These are phyloP conservation scores for Caenorhabditis inopinata DNA, from an alignment of 1,140 invertebrate genomes.

Conservation along the genomic window DNA sequence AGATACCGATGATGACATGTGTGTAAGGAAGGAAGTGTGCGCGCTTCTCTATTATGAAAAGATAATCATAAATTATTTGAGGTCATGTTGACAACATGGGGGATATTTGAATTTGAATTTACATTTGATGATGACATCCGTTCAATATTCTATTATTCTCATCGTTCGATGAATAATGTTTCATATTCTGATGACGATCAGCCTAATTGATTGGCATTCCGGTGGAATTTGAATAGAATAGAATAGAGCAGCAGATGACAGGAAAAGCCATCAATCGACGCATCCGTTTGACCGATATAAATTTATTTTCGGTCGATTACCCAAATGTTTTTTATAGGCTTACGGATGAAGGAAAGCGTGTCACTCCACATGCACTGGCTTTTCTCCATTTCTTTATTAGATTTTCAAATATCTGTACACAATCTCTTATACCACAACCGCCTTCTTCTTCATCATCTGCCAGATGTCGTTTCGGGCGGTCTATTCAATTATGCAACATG, in stretches of 20 bases:
- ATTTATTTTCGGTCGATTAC: slow-evolving; percentile 8
- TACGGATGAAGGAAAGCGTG: slow-evolving; percentile 14
- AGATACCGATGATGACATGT: too few relatives aligned
- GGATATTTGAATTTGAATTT: not conserved
- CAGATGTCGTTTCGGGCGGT: not conserved
- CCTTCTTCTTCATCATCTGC: not conserved
- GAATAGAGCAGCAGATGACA: slow-evolving; percentile 3
- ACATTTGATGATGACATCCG: too few relatives aligned
- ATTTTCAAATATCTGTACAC: slow-evolving; percentile 28
- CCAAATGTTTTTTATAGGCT: slow-evolving; percentile 5
- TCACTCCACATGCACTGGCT: not conserved
- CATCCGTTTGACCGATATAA: slow-evolving; percentile 28
- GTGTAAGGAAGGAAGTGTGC: too few relatives aligned
- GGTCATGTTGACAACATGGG: too few relatives aligned
- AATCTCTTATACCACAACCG: too few relatives aligned
- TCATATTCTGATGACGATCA: not conserved
- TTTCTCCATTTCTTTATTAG: too few relatives aligned
- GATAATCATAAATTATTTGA: too few relatives aligned
- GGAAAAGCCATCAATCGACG: slow-evolving; percentile 3
- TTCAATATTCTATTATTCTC: not conserved
- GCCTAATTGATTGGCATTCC: slow-evolving; percentile 21
- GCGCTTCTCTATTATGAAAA: too few relatives aligned
- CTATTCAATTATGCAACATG: slow-evolving; percentile 33
- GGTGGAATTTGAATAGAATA: not conserved
- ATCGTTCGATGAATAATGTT: not conserved